phyloP scores from a whole-genome alignment of 2,797 vertebrate genomes.

The Hephaestus fuliginosus region DNA sequence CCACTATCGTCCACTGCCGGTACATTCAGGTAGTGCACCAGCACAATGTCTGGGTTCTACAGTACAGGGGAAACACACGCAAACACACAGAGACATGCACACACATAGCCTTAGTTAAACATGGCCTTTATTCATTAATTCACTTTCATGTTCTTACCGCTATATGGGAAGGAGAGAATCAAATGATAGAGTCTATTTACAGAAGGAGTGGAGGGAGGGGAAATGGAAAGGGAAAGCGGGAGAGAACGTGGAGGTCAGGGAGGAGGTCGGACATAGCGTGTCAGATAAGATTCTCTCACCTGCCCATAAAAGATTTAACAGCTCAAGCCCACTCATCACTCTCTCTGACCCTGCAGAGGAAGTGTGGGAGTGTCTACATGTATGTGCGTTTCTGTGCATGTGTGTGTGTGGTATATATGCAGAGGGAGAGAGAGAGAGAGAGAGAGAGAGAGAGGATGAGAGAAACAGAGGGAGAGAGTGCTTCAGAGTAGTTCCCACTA shows the following conservation, averaged over 20 bases:
- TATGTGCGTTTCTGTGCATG: conserved; percentile 51
- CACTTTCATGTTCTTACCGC: conserved; percentile 27
- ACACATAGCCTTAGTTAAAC: conserved; percentile 38
- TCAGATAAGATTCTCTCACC: conserved; percentile 82
- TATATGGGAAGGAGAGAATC: conserved; percentile 16
- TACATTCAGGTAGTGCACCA: conserved; percentile 99
- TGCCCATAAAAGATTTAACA: conserved; percentile 83
- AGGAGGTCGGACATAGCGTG: conserved; percentile 77
- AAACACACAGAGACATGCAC: conserved; percentile 45
- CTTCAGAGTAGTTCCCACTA: conserved; percentile 54
- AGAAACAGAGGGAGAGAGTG: conserved; percentile 18
- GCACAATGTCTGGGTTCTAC: conserved; percentile 97
- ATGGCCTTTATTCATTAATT: conserved; percentile 38
- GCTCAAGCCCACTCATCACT: conserved; percentile 80
- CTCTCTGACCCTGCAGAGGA: conserved; percentile 69
- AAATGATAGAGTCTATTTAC: conserved; percentile 52
- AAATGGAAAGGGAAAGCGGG: conserved; percentile 50
- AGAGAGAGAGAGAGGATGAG: conserved; percentile 14
- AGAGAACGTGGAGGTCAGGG: conserved; percentile 69
- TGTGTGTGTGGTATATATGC: conserved; percentile 26
- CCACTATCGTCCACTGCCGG: conserved; percentile 98
- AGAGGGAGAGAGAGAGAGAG: conserved; percentile 25
- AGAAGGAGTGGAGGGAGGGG: conserved; percentile 28
- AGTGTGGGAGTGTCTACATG: conserved; percentile 47
- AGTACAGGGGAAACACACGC: conserved; percentile 40